Percentiles rank a stretch among this genome's conserved stretches.
Evolutionary conservation across 2,888 invertebrate genomes (phyloP).

Genomic region (Tridacna gigas): DNA sequence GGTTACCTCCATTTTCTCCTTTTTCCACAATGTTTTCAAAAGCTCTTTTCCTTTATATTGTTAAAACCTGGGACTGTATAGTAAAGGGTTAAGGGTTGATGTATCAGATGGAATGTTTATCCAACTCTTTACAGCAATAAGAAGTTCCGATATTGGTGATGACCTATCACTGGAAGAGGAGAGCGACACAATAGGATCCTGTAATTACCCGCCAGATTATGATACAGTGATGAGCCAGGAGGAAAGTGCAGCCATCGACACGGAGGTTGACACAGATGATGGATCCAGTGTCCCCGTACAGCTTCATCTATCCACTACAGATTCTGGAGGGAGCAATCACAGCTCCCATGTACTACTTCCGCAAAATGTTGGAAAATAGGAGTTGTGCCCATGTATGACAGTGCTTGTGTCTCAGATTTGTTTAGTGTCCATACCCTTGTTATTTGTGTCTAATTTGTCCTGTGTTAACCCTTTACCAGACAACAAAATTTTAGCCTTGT

Average conservation of each 20-base stretch:
- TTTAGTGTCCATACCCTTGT: no score
- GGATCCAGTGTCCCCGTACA: constrained; percentile 37
- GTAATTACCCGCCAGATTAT: constrained; percentile 47
- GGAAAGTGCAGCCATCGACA: constrained; percentile 60
- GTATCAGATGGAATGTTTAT: neutral
- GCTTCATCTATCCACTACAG: constrained; percentile 61
- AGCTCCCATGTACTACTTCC: constrained; percentile 72
- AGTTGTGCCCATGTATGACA: neutral
- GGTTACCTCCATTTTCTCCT: neutral
- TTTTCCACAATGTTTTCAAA: constrained; percentile 1
- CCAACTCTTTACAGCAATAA: constrained; percentile 12
- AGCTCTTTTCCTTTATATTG: neutral
- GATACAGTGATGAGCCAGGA: constrained; percentile 59
- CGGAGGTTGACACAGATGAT: constrained; percentile 63
- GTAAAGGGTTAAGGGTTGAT: neutral
- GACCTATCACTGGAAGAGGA: constrained; percentile 35
- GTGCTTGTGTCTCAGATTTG: no score
- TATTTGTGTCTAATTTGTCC: no score
- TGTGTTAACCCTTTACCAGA: no score
- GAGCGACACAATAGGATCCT: constrained; percentile 24
- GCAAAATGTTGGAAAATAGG: neutral
- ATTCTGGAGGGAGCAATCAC: constrained; percentile 72
- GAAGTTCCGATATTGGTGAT: constrained; percentile 23
- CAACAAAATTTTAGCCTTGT: no score
- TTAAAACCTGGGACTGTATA: neutral